Evolutionary conservation across 2,888 invertebrate species (phyloP), one percentile per base, ranked within the genome.

Genomic region (Hylaea fasciaria): DNA sequence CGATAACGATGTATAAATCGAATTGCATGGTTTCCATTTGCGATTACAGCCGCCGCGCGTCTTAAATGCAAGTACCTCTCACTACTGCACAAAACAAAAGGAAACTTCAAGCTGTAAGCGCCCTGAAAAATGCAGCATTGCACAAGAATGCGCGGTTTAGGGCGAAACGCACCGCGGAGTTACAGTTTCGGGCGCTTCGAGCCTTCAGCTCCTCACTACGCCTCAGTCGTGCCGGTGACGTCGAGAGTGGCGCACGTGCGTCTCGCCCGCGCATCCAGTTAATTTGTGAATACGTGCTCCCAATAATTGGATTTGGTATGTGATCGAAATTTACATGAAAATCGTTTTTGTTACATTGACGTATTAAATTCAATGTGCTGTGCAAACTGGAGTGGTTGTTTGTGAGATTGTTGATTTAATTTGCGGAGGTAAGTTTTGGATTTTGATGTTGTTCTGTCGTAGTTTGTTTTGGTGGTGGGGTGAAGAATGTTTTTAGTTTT

Each of bases 271-370:
- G 9, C 12, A 14, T 13, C 2, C 43, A 45, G 40, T 51, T 55
- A 60, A 55, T 55, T 60, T 50, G 40, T 57, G 47, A 58, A 51
- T 63, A 62, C 66, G 64, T 68, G 64, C 50, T 51, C 56, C 57
- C 60, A 47, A 57, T 58, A 62, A 71, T 67, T 67, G 64, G 62
- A 68, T 67, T 50, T 51, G 58, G 60, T 56, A 57, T 60, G 64
- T 64, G 65, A 68, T 65, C 66, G 56, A 68, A 68, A 60, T 66
- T 69, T 60, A 64, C 64, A 67, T 64, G 62, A 45, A 64, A 55
- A 65, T 64, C 51, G 58, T 66, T 60, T 62, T 54, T 51, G 65
- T 56, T 64, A 65, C 59, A 60, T 53, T 67, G 64, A 62, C 62
- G 57, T 35, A 62, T 60, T 66, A 49, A 53, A 65, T 59, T 58